Percentiles rank a stretch among this genome's conserved stretches.
These are phyloP conservation scores for Malachius bipustulatus DNA, from an alignment of 2,888 invertebrate genomes.

Conservation along the genomic window DNA sequence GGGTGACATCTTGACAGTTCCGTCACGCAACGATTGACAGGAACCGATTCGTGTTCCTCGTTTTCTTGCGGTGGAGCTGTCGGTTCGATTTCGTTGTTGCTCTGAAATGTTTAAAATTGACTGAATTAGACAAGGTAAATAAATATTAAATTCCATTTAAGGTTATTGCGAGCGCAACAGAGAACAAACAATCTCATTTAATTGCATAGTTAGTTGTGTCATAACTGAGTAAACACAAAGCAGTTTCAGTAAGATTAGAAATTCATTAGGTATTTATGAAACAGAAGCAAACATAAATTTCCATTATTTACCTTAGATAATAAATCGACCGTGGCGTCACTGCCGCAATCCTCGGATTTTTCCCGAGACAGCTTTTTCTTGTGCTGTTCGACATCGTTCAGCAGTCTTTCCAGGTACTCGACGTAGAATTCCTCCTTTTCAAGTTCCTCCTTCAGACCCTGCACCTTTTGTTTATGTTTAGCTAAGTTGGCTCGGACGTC, in stretches of 20 bases:
- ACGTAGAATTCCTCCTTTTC: slow-evolving; percentile 87
- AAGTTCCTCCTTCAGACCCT: slow-evolving; percentile 68
- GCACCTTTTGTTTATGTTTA: slow-evolving; percentile 79
- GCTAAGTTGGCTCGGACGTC: slow-evolving; percentile 82
- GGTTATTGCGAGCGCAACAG: too few relatives aligned
- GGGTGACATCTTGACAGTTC: slow-evolving; percentile 45
- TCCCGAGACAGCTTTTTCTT: slow-evolving; percentile 45
- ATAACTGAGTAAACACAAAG: too few relatives aligned
- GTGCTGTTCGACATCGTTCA: slow-evolving; percentile 77
- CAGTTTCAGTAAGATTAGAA: too few relatives aligned
- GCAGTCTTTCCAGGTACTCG: slow-evolving; percentile 72
- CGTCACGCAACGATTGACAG: slow-evolving; percentile 56
- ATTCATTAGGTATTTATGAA: too few relatives aligned
- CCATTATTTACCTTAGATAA: slow-evolving; percentile 34
- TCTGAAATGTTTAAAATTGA: too few relatives aligned
- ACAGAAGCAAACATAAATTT: too few relatives aligned
- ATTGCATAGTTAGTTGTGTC: too few relatives aligned
- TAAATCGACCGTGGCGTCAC: slow-evolving; percentile 28
- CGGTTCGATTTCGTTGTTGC: slow-evolving; percentile 15
- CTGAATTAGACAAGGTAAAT: too few relatives aligned
- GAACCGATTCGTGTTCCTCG: slow-evolving; percentile 29
- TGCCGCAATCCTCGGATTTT: slow-evolving; percentile 16
- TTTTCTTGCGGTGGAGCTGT: slow-evolving; percentile 18
- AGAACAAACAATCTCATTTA: too few relatives aligned
- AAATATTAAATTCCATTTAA: too few relatives aligned